Conservation (phyloP, 1,140 invertebrate genomes). For the Gerris buenoi region DNA sequence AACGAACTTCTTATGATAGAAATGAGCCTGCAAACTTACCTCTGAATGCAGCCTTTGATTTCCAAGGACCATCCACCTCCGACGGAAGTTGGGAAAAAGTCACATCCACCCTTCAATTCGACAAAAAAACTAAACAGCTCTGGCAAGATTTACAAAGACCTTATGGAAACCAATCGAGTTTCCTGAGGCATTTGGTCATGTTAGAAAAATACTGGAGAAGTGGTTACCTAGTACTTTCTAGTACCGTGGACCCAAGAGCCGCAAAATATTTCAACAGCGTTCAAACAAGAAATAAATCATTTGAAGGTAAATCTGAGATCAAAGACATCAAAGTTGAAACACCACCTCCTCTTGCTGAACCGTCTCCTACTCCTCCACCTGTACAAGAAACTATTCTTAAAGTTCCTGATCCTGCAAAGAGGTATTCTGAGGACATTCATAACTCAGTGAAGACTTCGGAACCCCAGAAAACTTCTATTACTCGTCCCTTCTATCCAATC, state of each 20-base stretch:
- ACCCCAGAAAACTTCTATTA: background rate
- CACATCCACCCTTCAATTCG: conserved; percentile 58
- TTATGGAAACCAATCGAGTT: conserved; percentile 69
- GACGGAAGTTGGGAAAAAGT: conserved; percentile 51
- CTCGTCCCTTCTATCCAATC: background rate
- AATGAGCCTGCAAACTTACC: background rate
- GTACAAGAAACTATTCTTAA: background rate
- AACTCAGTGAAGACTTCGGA: background rate
- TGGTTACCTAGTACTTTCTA: conserved; percentile 54
- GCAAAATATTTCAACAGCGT: conserved; percentile 61
- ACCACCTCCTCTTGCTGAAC: background rate
- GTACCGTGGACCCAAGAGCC: conserved; percentile 53
- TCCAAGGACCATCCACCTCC: conserved; percentile 24
- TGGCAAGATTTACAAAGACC: conserved; percentile 68
- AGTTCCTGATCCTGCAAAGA: background rate
- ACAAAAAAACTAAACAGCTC: conserved; percentile 56
- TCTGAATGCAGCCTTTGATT: conserved; percentile 48
- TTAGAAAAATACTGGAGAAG: conserved; percentile 57
- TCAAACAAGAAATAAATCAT: conserved; percentile 56
- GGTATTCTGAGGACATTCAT: background rate
- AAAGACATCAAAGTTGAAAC: conserved; percentile 4
- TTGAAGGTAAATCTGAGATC: conserved; percentile 34
- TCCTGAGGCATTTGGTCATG: conserved; percentile 60
- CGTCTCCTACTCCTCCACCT: background rate
- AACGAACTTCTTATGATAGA: background rate